Evolutionary conservation across 2,888 invertebrate genomes (phyloP).

Genomic region (Neoscelio sp.): DNA sequence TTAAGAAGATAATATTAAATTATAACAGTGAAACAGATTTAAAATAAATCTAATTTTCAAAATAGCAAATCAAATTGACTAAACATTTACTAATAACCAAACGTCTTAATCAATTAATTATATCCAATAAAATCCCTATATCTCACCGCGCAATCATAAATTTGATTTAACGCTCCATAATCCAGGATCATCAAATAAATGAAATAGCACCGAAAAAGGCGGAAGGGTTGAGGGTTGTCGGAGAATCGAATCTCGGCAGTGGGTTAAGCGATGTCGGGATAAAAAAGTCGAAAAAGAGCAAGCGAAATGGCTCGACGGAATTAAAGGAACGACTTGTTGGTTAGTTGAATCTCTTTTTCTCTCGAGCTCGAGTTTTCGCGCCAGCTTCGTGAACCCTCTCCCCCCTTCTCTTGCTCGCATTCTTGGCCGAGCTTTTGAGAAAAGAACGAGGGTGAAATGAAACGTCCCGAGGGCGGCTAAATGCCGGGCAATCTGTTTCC

Average conservation of each 20-base stretch:
- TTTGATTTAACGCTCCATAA: slow-evolving; percentile 57
- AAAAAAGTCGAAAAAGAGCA: slow-evolving; percentile 67
- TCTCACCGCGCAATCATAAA: slow-evolving; percentile 29
- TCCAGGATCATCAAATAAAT: slow-evolving; percentile 46
- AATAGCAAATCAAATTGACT: slow-evolving; percentile 22
- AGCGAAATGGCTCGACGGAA: slow-evolving; percentile 70
- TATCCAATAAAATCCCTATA: slow-evolving; percentile 22
- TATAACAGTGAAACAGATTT: too few species aligned
- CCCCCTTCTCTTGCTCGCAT: slow-evolving; percentile 28
- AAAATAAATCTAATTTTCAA: too few species aligned
- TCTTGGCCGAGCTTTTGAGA: slow-evolving; percentile 71
- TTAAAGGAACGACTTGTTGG: slow-evolving; percentile 81
- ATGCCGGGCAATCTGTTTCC: slow-evolving; percentile 81
- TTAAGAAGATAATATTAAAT: too few species aligned
- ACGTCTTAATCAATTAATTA: slow-evolving; percentile 8
- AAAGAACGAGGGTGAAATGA: slow-evolving; percentile 83
- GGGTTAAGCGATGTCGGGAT: slow-evolving; percentile 59
- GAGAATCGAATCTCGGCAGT: slow-evolving; percentile 52
- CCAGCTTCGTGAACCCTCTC: slow-evolving; percentile 42
- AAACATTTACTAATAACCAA: not conserved
- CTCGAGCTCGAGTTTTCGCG: slow-evolving; percentile 62
- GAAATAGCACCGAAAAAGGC: slow-evolving; percentile 39
- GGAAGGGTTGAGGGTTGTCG: slow-evolving; percentile 53
- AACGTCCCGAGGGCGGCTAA: slow-evolving; percentile 83
- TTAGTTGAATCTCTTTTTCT: slow-evolving; percentile 75